Evolutionary conservation across 1,140 invertebrate genomes (phyloP), one percentile per base, ranked within the genome.

Genomic region (Scaptomyza graminum): DNA sequence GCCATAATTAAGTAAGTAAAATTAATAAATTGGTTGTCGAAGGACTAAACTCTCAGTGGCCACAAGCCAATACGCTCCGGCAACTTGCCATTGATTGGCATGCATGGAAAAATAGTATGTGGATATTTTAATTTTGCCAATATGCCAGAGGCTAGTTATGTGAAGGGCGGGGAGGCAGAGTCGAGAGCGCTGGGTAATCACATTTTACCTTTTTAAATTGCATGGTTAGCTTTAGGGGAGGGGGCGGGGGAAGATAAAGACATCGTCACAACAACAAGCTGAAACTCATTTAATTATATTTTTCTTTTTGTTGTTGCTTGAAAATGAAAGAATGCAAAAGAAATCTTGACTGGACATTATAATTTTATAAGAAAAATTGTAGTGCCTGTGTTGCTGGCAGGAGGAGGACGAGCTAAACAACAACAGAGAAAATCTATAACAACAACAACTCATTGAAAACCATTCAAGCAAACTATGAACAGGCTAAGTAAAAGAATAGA

Each of bases 321-420:
- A 31, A 31, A 28, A 70, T 37, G 31, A 44, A 70, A 51, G 61
- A 64, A 74, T n/a, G 54, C 3, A 66, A 69, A 61, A 69, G 69
- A 78, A 85, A 74, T 70, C 57, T 69, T 75, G 66, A 67, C 57
- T 77, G 78, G 66, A 76, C 83, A 85, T 82, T 81, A 85, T 82
- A 75, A 78, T 82, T 87, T 82, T 74, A 85, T 87, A 85, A 82
- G 78, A 82, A 85, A 85, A 87, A 87, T 76, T 85, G 74, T 78
- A 74, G 68, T 74, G 52, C 65, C 49, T 34, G 7, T 34, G 31
- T 9, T 34, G 55, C 55, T 52, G 60, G 49, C 52, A 50, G 25
- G 51, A 50, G 44, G 43, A 61, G 18, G 51, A 50, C 49, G 43
- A 61, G 18, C 22, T 2, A 12, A 39, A 39, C 54, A 49, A 31